Base-by-base conservation (phyloP, 1,140 invertebrate genomes). In the Achatina immaculata region DNA sequence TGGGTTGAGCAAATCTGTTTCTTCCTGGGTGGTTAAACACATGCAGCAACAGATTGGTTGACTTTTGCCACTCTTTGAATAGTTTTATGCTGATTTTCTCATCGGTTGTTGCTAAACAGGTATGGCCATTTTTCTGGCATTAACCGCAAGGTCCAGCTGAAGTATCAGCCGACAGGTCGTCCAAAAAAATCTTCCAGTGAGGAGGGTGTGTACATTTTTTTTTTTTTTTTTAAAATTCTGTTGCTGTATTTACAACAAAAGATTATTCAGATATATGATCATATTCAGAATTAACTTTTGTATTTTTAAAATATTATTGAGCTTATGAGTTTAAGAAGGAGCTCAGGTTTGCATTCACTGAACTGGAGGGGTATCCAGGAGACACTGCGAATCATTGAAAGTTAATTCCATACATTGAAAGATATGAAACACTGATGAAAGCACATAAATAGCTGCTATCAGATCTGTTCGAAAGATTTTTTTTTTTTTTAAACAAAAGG, bases 91-190 rank as follows among this genome's bases (percentile, higher is more conserved):
- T n/a, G n/a, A 28, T 74, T 76, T 42, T 62, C 31, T 38, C 2
- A 62, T 68, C 21, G 76, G 24, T 43, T 24, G 31, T 71, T 80
- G 36, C 45, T 38, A 76, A 1, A 51, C 87, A 98, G 96, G 96
- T 99, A 99, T 92, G 98, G 99, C 0, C 98, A 99, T 92, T 99
- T 99, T 92, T 99, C 98, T 58, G 99, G 99, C 28, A 99, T 99
- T 83, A 99, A 99, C 94, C 94, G 99, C 69, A 99, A 99, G 93
- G 97, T 99, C 55, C 99, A 99, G 93, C 95, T 99, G 93, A 99
- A 99, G 92, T 99, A 99, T 92, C 97, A 99, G 91, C 98, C 98
- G 4, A 95, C 96, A 87, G 97, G 97, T 1, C 93, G 96, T 81
- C 97, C 97, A 21, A 94, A 97, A 87, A 95, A 95, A 83, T 98